phyloP scores from a whole-genome alignment of 2,888 invertebrate species.

The Ennomos fuscantarius region DNA sequence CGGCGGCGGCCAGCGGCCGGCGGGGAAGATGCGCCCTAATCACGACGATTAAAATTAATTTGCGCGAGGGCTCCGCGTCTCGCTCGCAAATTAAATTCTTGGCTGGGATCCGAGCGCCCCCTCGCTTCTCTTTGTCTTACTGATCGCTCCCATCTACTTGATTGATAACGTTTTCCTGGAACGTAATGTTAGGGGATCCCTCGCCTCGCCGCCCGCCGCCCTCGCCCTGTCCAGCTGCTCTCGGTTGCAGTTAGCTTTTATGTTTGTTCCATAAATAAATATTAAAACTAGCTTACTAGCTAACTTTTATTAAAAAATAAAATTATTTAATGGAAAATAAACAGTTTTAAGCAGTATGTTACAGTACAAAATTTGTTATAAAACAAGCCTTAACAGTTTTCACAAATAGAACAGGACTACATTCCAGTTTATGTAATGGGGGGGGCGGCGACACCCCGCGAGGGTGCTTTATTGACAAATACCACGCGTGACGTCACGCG shows the following conservation, averaged over 20 bases:
- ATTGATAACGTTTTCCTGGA: slow-evolving; percentile 57
- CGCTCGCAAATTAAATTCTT: slow-evolving; percentile 76
- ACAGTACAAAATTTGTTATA: too few relatives aligned
- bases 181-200: slow-evolving; percentile 34
- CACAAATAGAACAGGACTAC: too few relatives aligned
- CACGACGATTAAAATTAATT: slow-evolving; percentile 83
- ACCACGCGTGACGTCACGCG: slow-evolving; percentile 39
- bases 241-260: neutral
- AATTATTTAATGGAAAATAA: too few relatives aligned
- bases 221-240: neutral
- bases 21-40: slow-evolving; percentile 54
- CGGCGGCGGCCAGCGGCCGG: neutral
- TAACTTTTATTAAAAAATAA: too few relatives aligned
- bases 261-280: neutral
- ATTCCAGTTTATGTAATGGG: too few relatives aligned
- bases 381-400: too few relatives aligned
- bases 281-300: neutral
- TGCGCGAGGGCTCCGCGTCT: slow-evolving; percentile 51
- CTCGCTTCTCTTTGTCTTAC: slow-evolving; percentile 47
- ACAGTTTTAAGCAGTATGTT: too few relatives aligned
- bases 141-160: slow-evolving; percentile 51
- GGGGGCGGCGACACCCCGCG: slow-evolving; percentile 8
- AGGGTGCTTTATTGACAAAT: slow-evolving; percentile 49
- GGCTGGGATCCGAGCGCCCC: slow-evolving; percentile 47
- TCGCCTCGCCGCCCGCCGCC: slow-evolving; percentile 15